Conservation (phyloP, 1,140 invertebrate genomes). For the Semibalanus balanoides region DNA sequence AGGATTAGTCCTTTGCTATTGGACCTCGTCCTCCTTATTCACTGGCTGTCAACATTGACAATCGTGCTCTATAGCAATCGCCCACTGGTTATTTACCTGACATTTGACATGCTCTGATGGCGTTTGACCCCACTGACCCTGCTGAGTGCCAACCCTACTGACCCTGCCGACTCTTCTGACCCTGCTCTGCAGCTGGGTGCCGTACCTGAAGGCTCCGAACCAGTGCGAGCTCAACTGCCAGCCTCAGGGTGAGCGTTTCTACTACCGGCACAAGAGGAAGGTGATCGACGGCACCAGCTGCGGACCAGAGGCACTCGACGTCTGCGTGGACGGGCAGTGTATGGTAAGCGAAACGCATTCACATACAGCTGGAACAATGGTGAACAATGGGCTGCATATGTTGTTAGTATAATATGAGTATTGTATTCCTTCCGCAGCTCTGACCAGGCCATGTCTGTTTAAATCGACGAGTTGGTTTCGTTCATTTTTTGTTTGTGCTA, state of each 20-base stretch:
- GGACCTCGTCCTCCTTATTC: no score
- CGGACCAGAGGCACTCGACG: conserved; percentile 60
- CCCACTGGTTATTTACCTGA: no score
- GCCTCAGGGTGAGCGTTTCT: conserved; percentile 80
- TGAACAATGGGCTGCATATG: conserved; percentile 3
- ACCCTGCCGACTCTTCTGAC: no score
- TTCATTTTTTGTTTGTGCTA: conserved; percentile 9
- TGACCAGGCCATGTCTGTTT: conserved; percentile 10
- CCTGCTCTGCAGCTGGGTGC: conserved; percentile 54
- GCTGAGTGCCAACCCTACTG: no score
- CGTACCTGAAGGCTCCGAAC: conserved; percentile 67
- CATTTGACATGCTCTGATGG: no score
- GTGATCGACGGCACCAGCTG: conserved; percentile 80
- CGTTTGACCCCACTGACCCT: no score
- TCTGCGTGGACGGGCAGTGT: conserved; percentile 84
- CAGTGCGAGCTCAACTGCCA: conserved; percentile 92
- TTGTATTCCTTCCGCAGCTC: no score
- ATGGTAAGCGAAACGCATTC: conserved; percentile 42
- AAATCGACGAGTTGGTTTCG: not conserved
- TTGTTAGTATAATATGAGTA: no score
- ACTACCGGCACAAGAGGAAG: conserved; percentile 66
- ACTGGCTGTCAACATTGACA: no score
- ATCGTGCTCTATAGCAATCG: no score
- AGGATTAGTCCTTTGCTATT: no score
- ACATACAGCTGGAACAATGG: conserved; percentile 5